phyloP scores from a whole-genome alignment of 2,888 invertebrate species.

The Ferrisia virgata region DNA sequence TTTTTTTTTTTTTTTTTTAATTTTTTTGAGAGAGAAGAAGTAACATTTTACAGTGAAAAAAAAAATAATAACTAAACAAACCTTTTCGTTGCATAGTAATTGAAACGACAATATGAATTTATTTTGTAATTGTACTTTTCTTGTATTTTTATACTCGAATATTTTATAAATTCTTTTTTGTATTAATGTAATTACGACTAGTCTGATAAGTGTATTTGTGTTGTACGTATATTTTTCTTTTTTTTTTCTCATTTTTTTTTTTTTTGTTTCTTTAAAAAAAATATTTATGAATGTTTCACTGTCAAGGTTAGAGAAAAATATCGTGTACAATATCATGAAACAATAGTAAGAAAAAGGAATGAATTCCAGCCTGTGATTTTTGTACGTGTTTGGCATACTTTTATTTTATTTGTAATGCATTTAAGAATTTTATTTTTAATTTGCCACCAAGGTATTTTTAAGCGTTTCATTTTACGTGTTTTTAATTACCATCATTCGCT shows the following conservation, averaged over 20 bases:
- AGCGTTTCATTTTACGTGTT: neutral
- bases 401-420: constrained; percentile 17
- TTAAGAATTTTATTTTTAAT: constrained; percentile 21
- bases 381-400: neutral
- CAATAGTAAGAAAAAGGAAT: neutral
- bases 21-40: neutral
- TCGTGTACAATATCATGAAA: constrained; percentile 8
- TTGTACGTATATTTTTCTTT: no score
- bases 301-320: neutral
- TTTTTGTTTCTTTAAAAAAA: neutral
- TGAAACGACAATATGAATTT: constrained; percentile 21
- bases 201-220: constrained; percentile 23
- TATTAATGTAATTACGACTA: constrained; percentile 4
- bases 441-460: constrained; percentile 15
- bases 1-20: neutral
- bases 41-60: neutral
- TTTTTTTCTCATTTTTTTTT: no score
- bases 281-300: neutral
- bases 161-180: constrained; percentile 20
- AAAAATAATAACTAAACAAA: neutral
- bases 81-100: neutral
- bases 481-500: neutral
- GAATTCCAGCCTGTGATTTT: constrained; percentile 31
- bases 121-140: constrained; percentile 24
- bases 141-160: constrained; percentile 28